Evolutionary conservation across 2,888 invertebrate genomes (phyloP).

Genomic region (Melanotus villosus): DNA sequence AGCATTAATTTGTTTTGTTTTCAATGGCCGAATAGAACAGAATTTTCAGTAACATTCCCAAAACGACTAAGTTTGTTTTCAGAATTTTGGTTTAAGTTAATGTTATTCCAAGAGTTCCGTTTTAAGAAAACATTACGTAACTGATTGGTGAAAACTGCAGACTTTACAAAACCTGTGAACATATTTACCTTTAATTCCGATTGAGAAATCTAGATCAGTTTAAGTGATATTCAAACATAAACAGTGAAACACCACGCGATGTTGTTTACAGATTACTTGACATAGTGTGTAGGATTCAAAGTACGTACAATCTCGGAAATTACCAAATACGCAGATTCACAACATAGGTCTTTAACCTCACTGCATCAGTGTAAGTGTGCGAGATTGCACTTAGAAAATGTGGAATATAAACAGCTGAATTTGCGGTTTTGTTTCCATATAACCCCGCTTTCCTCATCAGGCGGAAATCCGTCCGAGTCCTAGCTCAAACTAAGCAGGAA

Average conservation of each 20-base stretch:
- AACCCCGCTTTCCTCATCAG: conserved; percentile 10
- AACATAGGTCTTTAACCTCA: conserved; percentile 33
- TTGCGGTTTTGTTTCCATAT: conserved; percentile 16
- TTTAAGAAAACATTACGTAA: no score
- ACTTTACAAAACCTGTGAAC: not conserved
- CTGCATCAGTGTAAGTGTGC: conserved; percentile 6
- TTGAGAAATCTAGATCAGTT: conserved; percentile 16
- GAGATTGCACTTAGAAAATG: conserved; percentile 19
- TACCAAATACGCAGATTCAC: conserved; percentile 20
- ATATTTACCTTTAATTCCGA: conserved; percentile 1
- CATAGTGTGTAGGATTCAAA: conserved; percentile 7
- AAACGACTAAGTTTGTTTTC: no score
- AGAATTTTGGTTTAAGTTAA: no score
- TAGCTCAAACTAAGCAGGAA: conserved; percentile 1
- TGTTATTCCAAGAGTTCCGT: no score
- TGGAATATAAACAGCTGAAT: conserved; percentile 7
- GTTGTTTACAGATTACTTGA: conserved; percentile 30
- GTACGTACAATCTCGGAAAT: conserved; percentile 24
- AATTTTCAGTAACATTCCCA: no score
- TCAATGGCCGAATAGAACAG: no score
- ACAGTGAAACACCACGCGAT: conserved; percentile 4
- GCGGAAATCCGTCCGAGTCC: conserved; percentile 21
- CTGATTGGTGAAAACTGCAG: no score
- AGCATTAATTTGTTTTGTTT: no score
- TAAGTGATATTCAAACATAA: conserved; percentile 11